Evolutionary conservation across 1,140 invertebrate species (phyloP).

Genomic region (Drosophila arawakana): DNA sequence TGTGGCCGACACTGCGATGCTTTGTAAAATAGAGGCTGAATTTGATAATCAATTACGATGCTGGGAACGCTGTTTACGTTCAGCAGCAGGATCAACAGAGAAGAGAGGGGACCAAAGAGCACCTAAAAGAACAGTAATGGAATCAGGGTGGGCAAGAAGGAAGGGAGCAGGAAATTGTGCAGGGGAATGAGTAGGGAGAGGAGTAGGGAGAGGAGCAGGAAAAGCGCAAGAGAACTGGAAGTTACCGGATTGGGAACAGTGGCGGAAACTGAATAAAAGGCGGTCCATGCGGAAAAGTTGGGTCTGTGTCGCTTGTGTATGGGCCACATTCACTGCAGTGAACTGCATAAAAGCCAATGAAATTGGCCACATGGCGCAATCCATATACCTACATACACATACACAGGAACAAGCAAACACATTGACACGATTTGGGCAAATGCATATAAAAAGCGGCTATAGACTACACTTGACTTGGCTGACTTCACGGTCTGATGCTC

Average conservation of each 20-base stretch:
- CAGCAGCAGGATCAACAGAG: constrained; percentile 7
- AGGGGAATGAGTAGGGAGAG: no score
- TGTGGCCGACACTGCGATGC: constrained; percentile 41
- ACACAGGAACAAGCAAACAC: constrained; percentile 27
- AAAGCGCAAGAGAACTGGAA: no score
- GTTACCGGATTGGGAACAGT: no score
- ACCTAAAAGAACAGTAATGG: no score
- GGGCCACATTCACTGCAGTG: constrained; percentile 62
- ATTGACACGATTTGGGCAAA: constrained; percentile 23
- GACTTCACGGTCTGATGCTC: constrained; percentile 2
- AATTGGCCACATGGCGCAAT: constrained; percentile 48
- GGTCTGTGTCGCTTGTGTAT: constrained; percentile 58
- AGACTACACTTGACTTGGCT: constrained; percentile 37
- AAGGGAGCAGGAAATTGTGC: not conserved
- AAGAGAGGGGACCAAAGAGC: no score
- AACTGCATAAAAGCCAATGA: constrained; percentile 47
- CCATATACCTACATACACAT: constrained; percentile 4
- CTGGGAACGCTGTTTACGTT: constrained; percentile 14
- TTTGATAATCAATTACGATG: constrained; percentile 81
- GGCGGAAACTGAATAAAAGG: not conserved
- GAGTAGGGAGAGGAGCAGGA: no score
- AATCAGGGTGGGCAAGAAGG: no score
- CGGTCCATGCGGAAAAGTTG: constrained; percentile 3
- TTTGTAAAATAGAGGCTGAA: constrained; percentile 51
- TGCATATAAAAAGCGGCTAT: no score